Evolutionary conservation across 2,113 vertebrate species (phyloP).

Genomic region (Noturus placidus): DNA sequence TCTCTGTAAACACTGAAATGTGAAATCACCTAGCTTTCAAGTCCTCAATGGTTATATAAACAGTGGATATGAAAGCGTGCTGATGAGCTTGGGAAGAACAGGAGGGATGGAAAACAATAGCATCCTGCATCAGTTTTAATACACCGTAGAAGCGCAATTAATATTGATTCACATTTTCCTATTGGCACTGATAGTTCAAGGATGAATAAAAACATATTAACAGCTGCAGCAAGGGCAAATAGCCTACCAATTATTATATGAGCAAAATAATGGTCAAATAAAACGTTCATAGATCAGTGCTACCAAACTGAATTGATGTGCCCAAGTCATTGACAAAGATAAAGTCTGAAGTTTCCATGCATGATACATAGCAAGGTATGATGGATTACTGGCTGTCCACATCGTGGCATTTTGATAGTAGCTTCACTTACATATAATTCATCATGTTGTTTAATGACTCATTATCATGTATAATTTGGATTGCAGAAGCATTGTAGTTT

Average conservation of each 20-base stretch:
- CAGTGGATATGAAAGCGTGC: not conserved
- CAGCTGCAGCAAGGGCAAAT: not conserved
- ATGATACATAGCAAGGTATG: not conserved
- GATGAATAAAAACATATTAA: not conserved
- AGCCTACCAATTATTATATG: not conserved
- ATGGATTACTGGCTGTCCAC: not conserved
- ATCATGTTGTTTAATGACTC: not conserved
- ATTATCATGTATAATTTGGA: not conserved
- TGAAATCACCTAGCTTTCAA: not conserved
- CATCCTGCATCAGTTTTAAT: not conserved
- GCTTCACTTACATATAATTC: not conserved
- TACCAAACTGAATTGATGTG: not conserved
- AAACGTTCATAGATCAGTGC: not conserved
- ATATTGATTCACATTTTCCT: not conserved
- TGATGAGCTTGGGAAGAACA: not conserved
- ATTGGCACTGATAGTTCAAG: not conserved
- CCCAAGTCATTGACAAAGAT: not conserved
- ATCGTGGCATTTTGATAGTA: not conserved
- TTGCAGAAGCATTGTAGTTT: not conserved
- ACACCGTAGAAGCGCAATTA: not conserved
- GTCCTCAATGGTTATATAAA: not conserved
- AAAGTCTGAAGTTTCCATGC: not conserved
- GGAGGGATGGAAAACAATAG: not conserved
- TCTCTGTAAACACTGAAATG: not conserved
- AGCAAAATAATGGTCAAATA: not conserved